phyloP scores from a whole-genome alignment of 2,888 invertebrate species.

The Aspidapion aeneum region DNA sequence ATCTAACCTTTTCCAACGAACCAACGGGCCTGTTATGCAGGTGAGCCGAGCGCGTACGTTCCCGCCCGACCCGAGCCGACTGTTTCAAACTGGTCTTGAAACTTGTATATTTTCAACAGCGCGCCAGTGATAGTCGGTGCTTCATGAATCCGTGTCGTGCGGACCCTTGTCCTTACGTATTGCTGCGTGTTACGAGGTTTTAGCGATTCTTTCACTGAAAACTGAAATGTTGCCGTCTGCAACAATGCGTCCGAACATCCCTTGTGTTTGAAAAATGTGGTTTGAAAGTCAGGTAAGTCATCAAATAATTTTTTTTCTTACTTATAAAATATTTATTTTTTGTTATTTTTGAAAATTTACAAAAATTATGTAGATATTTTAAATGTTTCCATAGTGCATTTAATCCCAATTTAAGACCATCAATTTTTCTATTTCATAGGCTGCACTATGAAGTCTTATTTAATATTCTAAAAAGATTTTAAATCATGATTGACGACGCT shows the following conservation, averaged over 20 bases:
- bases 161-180: slow-evolving; percentile 18
- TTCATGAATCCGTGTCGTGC: slow-evolving; percentile 23
- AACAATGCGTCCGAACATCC: slow-evolving; percentile 45
- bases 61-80: slow-evolving; percentile 42
- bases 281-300: slow-evolving; percentile 49
- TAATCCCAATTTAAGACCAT: no score
- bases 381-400: no score
- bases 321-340: no score
- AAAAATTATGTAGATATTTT: no score
- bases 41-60: slow-evolving; percentile 48
- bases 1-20: slow-evolving; percentile 44
- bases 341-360: no score
- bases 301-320: no score
- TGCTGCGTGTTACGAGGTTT: slow-evolving; percentile 26
- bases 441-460: no score
- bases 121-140: slow-evolving; percentile 28
- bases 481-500: no score
- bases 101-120: slow-evolving; percentile 35
- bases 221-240: slow-evolving; percentile 46
- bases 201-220: slow-evolving; percentile 7
- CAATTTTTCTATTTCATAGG: no score
- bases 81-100: slow-evolving; percentile 45
- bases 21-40: slow-evolving; percentile 50
- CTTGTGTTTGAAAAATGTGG: slow-evolving; percentile 47
- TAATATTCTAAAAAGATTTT: no score